phyloP scores from a whole-genome alignment of 2,888 invertebrate species.

The Lamellibrachia satsuma region DNA sequence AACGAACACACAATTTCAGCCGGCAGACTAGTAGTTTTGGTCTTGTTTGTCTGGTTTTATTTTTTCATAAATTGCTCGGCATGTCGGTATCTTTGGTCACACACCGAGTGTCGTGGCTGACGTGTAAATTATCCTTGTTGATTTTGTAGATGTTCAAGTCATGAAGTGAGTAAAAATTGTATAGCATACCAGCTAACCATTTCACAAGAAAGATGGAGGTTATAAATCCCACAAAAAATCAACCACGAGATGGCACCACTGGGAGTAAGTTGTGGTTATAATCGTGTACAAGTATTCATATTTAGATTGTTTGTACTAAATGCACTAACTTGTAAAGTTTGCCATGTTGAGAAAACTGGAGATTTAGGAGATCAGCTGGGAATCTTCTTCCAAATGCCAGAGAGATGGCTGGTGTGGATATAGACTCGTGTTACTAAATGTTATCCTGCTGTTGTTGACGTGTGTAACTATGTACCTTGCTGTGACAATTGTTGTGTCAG shows the following conservation, averaged over 20 bases:
- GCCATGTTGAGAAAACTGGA: not conserved
- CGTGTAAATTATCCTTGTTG: not conserved
- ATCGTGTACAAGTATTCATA: not conserved
- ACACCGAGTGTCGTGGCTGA: not conserved
- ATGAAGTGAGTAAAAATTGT: not conserved
- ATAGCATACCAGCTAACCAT: not conserved
- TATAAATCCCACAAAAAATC: not conserved
- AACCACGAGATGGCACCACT: not conserved
- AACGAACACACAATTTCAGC: not conserved
- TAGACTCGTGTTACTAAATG: not conserved
- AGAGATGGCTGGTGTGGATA: too few relatives aligned
- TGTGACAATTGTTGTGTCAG: not conserved
- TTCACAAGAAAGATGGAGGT: not conserved
- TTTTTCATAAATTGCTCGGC: not conserved
- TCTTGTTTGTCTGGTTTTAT: not conserved
- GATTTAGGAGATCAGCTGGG: not conserved
- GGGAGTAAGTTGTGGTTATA: not conserved
- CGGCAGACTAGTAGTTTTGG: not conserved
- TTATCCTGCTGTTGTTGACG: not conserved
- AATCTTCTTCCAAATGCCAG: too few relatives aligned
- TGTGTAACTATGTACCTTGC: not conserved
- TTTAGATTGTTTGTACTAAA: not conserved
- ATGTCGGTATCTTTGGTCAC: not conserved
- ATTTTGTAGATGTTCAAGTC: not conserved
- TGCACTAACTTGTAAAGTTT: not conserved